phyloP scores from a whole-genome alignment of 2,888 invertebrate species.

The Ryuthela nishihirai region DNA sequence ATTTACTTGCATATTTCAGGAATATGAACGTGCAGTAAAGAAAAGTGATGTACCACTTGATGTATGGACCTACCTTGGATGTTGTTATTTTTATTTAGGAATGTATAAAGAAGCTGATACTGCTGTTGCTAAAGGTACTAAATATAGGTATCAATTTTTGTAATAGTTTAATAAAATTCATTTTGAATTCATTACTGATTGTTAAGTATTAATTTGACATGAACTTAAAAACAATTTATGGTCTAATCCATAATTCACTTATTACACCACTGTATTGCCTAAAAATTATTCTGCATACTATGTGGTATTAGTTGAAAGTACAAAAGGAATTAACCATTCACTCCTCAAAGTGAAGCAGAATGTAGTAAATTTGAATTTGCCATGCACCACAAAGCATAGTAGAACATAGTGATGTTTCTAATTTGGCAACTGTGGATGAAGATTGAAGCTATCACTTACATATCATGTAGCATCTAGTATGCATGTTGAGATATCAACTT shows the following conservation, averaged over 20 bases:
- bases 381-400: too few species aligned
- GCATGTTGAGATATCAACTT: too few species aligned
- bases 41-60: slow-evolving; percentile 59
- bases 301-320: too few species aligned
- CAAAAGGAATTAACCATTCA: too few species aligned
- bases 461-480: too few species aligned
- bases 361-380: too few species aligned
- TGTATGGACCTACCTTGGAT: slow-evolving; percentile 75
- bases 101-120: slow-evolving; percentile 68
- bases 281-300: background rate
- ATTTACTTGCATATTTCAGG: slow-evolving; percentile 44
- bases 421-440: too few species aligned
- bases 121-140: slow-evolving; percentile 54
- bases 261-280: background rate
- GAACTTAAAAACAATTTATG: background rate
- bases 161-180: slow-evolving; percentile 1
- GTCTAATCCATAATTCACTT: background rate
- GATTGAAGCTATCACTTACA: too few species aligned
- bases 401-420: too few species aligned
- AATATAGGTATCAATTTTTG: too few species aligned
- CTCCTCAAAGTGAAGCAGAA: too few species aligned
- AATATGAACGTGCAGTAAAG: slow-evolving; percentile 53
- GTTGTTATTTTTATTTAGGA: slow-evolving; percentile 93
- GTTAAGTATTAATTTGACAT: background rate
- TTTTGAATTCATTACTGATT: slow-evolving; percentile 1